phyloP scores from a whole-genome alignment of 2,888 invertebrate genomes.

The Parnassius glacialis region DNA sequence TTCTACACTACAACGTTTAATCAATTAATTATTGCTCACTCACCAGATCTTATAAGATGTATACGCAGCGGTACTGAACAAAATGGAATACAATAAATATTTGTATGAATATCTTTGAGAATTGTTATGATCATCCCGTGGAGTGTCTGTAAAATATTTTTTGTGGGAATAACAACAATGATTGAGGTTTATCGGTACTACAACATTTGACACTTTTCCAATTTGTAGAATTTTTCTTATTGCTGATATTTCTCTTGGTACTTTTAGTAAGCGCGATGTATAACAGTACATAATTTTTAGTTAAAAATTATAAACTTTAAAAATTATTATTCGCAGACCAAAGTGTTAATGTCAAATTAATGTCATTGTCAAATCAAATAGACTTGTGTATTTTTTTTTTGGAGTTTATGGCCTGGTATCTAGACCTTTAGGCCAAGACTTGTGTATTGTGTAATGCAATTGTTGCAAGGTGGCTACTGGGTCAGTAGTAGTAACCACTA shows the following conservation, averaged over 20 bases:
- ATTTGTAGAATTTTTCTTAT: slow-evolving; percentile 43
- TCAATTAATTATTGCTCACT: slow-evolving; percentile 29
- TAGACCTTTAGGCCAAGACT: no score
- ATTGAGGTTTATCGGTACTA: slow-evolving; percentile 34
- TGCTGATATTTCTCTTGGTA: slow-evolving; percentile 44
- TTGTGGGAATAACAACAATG: slow-evolving; percentile 36
- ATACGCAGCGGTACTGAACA: slow-evolving; percentile 56
- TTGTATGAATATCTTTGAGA: slow-evolving; percentile 42
- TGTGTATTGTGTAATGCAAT: no score
- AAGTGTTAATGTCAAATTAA: no score
- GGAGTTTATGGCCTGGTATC: no score
- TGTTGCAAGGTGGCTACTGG: no score
- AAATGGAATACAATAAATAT: slow-evolving; percentile 54
- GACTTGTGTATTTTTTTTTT: no score
- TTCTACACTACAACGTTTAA: no score
- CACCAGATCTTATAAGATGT: slow-evolving; percentile 65
- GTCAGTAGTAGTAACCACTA: no score
- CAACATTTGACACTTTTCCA: slow-evolving; percentile 37
- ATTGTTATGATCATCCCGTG: slow-evolving; percentile 34
- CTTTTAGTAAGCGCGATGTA: slow-evolving; percentile 46
- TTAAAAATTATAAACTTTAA: background rate
- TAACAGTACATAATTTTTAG: slow-evolving; percentile 44
- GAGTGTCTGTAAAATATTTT: slow-evolving; percentile 35
- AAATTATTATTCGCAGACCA: no score
- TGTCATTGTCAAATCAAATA: no score